Base-by-base conservation (phyloP, 2,797 vertebrate species). In the Pseudochromis fuscus region DNA sequence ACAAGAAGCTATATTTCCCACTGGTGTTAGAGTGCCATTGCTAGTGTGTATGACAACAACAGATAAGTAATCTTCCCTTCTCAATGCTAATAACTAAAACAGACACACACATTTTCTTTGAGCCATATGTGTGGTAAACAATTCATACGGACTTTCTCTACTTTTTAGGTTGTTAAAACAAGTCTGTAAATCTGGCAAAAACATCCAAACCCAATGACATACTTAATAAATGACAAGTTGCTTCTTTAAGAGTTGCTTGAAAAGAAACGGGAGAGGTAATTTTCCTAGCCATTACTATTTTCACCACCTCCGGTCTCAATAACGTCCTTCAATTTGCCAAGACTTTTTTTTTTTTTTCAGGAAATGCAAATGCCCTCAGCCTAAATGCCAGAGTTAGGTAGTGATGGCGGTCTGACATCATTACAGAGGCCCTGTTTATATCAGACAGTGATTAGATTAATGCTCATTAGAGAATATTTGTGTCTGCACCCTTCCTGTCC, bases 401-500 rank as follows among this genome's bases (percentile, higher is more conserved):
- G 77, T 51, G 85, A 87, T 72, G 87, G 79, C 62, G 75, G 79
- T 81, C 92, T 67, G 50, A 87, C 89, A 92, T 90, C 90, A 90
- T 88, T 83, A 91, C 83, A 82, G 87, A 91, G 87, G 83, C 91
- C 83, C 86, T 92, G 90, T 94, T 89, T 92, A 88, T 94, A 94
- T 95, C 93, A 94, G 90, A 81, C 91, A 91, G 90, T 93, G 92
- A 96, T 96, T 95, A 96, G 94, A 95, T 94, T 94, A 96, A 95
- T 94, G 95, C 93, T 95, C 94, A 92, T 96, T 96, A 96, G 94
- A 94, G 94, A 92, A 94, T 95, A 92, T 95, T 93, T 89, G 77
- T 94, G 93, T 94, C 91, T 93, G 92, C 89, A 91, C 89, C 92
- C 90, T 90, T 93, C 77, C 94, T 94, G 90, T 91, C 87, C 93